These are phyloP conservation scores for human DNA, from an alignment of 2,113 vertebrate genomes.

Conservation along the genomic window GRCh38 chr6:134021501-134022000, in stretches of 20 bases:
- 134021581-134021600: neutral
- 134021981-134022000: neutral
- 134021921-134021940: neutral
- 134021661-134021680: neutral
- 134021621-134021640: neutral
- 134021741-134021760: neutral
- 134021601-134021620: neutral
- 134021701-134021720: neutral
- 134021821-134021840: neutral
- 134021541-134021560: neutral
- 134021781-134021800: neutral
- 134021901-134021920: neutral
- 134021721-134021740: neutral
- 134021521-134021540: neutral
- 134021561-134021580: neutral
- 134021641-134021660: neutral
- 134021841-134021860: neutral
- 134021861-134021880: neutral
- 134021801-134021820: neutral
- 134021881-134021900: neutral
- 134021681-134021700: neutral
- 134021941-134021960: neutral
- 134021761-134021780: neutral
- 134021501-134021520: neutral
- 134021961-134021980: accelerated